A percentile compares a stretch with the other conserved stretches of the same genome.
These are phyloP conservation scores for Augiades crinisus DNA, from an alignment of 2,888 invertebrate genomes.

Conservation along the genomic window DNA sequence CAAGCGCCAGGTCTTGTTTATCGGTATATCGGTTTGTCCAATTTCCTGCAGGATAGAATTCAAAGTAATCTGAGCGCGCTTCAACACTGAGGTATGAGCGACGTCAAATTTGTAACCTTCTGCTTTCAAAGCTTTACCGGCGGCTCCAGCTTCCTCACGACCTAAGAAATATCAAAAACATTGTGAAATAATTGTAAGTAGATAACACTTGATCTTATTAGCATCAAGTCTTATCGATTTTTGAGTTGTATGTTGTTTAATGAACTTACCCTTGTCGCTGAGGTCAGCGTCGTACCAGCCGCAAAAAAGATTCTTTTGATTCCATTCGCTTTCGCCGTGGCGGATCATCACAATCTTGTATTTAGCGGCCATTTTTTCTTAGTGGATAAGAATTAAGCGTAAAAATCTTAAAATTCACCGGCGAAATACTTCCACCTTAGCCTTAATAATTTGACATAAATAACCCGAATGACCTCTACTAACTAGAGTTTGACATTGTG, in stretches of 20 bases:
- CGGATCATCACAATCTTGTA: constrained; percentile 87
- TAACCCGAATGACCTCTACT: constrained; percentile 52
- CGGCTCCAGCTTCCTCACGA: constrained; percentile 84
- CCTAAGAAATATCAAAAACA: constrained; percentile 60
- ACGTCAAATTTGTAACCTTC: constrained; percentile 88
- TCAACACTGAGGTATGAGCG: constrained; percentile 90
- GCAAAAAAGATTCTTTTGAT: constrained; percentile 87
- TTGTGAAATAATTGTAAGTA: too few species aligned
- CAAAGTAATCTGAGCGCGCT: constrained; percentile 89
- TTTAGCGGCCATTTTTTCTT: constrained; percentile 62
- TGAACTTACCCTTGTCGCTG: constrained; percentile 82
- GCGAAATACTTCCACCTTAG: constrained; percentile 8
- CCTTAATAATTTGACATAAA: constrained; percentile 43
- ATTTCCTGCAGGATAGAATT: constrained; percentile 85
- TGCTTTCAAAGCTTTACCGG: constrained; percentile 87
- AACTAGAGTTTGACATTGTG: not conserved
- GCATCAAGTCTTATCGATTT: not conserved
- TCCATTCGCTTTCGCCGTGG: constrained; percentile 89
- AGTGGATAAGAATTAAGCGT: constrained; percentile 13
- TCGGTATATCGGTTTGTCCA: constrained; percentile 84
- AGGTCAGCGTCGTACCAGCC: constrained; percentile 88
- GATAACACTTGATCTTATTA: too few species aligned
- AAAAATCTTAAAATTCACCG: constrained; percentile 35
- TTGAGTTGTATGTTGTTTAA: too few species aligned
- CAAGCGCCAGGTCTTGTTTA: constrained; percentile 89